Percentiles rank a stretch among this genome's conserved stretches.
phyloP scores from a whole-genome alignment of 64 coral and sea anemone species.

The Stylophora pistillata region DNA sequence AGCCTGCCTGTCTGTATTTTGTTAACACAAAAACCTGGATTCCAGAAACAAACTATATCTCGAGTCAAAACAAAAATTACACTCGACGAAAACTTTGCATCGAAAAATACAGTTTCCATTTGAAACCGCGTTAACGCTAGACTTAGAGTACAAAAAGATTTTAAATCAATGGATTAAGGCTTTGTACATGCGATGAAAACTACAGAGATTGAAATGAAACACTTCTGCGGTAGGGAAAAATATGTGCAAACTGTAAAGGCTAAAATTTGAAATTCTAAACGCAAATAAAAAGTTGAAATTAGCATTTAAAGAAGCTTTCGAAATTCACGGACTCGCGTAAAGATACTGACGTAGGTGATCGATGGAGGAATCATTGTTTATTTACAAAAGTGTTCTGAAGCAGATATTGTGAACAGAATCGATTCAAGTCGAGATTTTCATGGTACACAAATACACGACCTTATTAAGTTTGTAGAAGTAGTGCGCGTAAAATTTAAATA shows the following conservation, averaged over 20 bases:
- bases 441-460: neutral
- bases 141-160: neutral
- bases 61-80: constrained; percentile 18
- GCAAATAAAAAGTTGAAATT: constrained; percentile 11
- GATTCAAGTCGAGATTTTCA: neutral
- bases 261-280: constrained; percentile 43
- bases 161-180: constrained; percentile 2
- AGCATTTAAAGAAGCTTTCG: constrained; percentile 7
- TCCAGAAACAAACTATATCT: neutral
- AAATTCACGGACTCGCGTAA: neutral
- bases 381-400: constrained; percentile 25
- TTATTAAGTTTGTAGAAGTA: neutral
- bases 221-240: neutral
- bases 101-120: neutral
- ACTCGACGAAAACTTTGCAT: neutral
- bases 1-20: constrained; percentile 37
- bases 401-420: neutral
- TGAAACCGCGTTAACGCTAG: neutral
- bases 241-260: constrained; percentile 21
- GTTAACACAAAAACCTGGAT: constrained; percentile 38
- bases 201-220: neutral
- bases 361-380: constrained; percentile 8
- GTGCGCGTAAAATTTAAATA: neutral
- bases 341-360: neutral
- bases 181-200: constrained; percentile 26